phyloP scores from a whole-genome alignment of 1,140 invertebrate species.

The Sesamia nonagrioides region DNA sequence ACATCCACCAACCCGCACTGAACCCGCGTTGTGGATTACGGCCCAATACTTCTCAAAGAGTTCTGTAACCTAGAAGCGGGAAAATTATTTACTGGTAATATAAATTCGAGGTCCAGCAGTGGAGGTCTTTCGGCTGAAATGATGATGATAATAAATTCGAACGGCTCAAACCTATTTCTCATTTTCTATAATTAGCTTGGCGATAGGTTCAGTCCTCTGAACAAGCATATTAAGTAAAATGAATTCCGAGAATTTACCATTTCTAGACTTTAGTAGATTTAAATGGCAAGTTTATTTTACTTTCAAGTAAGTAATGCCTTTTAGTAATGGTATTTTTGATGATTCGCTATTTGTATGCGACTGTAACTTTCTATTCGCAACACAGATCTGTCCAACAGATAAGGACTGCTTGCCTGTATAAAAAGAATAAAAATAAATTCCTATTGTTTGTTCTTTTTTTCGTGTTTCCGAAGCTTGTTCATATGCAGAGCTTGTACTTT shows the following conservation, averaged over 20 bases:
- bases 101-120: too few relatives aligned
- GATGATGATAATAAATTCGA: too few relatives aligned
- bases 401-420: slow-evolving; percentile 26
- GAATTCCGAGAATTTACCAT: neutral
- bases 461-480: neutral
- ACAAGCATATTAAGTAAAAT: neutral
- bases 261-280: neutral
- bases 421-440: slow-evolving; percentile 15
- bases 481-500: slow-evolving; percentile 26
- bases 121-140: too few relatives aligned
- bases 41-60: too few relatives aligned
- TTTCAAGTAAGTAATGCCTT: slow-evolving; percentile 8
- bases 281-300: slow-evolving; percentile 4
- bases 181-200: neutral
- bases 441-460: slow-evolving; percentile 15
- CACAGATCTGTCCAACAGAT: slow-evolving; percentile 28
- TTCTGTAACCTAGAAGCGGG: too few relatives aligned
- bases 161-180: too few relatives aligned
- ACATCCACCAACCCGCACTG: too few relatives aligned
- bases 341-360: slow-evolving; percentile 23
- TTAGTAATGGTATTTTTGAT: slow-evolving; percentile 17
- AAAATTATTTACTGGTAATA: too few relatives aligned
- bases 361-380: slow-evolving; percentile 47
- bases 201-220: neutral
- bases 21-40: too few relatives aligned